These are phyloP conservation scores for Tipula unca DNA, from an alignment of 2,888 invertebrate genomes.

Conservation along the genomic window DNA sequence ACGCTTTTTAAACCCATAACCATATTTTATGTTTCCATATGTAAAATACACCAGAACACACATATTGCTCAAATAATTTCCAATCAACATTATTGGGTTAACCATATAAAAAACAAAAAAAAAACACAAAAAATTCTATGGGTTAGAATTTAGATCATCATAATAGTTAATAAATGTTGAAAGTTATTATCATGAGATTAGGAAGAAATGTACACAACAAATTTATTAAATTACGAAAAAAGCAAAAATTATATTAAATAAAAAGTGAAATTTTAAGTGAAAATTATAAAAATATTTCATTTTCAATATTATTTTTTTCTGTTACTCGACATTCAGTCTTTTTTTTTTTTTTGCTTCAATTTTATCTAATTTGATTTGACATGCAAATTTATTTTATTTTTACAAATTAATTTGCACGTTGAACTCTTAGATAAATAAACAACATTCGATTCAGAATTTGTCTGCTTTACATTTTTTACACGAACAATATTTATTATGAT, in stretches of 20 bases:
- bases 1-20: not conserved
- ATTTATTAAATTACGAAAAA: not conserved
- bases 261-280: not conserved
- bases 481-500: too few species aligned
- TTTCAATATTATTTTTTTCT: not conserved
- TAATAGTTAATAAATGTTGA: not conserved
- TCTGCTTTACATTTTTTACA: too few species aligned
- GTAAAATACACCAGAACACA: not conserved
- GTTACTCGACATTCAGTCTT: not conserved
- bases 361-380: too few species aligned
- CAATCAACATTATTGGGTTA: not conserved
- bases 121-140: not conserved
- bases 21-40: not conserved
- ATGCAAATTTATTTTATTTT: too few species aligned
- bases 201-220: not conserved
- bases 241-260: not conserved
- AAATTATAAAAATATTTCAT: not conserved
- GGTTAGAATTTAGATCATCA: not conserved
- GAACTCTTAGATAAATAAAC: too few species aligned
- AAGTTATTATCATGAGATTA: not conserved
- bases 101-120: not conserved
- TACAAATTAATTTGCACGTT: too few species aligned
- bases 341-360: too few species aligned
- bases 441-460: too few species aligned
- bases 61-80: not conserved